Evolutionary conservation across 2,113 vertebrate species (phyloP).

Genomic region (Acanthisitta chloris): DNA sequence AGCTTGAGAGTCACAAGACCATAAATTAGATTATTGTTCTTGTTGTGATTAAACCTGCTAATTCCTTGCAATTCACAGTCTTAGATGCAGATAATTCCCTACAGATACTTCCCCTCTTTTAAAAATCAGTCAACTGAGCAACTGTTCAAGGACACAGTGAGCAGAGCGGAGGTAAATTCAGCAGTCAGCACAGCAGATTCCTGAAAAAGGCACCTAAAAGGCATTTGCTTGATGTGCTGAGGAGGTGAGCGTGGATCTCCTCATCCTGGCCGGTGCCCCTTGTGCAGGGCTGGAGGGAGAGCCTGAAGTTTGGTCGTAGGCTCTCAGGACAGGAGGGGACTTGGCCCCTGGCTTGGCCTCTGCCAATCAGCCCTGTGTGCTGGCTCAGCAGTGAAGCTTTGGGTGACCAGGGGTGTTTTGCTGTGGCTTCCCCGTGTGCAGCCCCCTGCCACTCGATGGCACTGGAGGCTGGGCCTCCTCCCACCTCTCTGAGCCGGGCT

Average conservation of each 20-base stretch:
- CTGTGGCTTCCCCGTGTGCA: neutral
- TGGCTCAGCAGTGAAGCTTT: neutral
- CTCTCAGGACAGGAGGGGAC: neutral
- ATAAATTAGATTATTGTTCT: neutral
- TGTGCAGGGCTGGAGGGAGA: neutral
- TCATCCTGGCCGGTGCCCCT: neutral
- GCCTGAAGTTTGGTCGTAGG: rapidly evolving
- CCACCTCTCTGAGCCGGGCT: neutral
- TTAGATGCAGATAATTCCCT: neutral
- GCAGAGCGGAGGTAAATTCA: neutral
- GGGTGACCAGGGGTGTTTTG: neutral
- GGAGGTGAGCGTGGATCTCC: rapidly evolving
- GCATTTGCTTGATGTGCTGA: neutral
- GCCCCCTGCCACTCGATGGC: constrained; percentile 24
- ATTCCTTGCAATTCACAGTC: constrained; percentile 5
- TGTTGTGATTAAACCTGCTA: constrained; percentile 35
- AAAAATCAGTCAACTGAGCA: neutral
- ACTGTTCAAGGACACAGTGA: neutral
- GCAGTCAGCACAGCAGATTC: neutral
- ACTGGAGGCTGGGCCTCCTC: neutral
- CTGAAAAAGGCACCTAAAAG: neutral
- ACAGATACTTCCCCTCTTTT: too few relatives aligned
- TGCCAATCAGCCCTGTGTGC: neutral
- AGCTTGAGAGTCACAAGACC: constrained; percentile 8
- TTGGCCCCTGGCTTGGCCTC: neutral